Percentiles rank a stretch among this genome's conserved stretches.
These are phyloP conservation scores for Leucoraja ocellata DNA, from an alignment of 2,797 vertebrate genomes.

Conservation along the genomic window DNA sequence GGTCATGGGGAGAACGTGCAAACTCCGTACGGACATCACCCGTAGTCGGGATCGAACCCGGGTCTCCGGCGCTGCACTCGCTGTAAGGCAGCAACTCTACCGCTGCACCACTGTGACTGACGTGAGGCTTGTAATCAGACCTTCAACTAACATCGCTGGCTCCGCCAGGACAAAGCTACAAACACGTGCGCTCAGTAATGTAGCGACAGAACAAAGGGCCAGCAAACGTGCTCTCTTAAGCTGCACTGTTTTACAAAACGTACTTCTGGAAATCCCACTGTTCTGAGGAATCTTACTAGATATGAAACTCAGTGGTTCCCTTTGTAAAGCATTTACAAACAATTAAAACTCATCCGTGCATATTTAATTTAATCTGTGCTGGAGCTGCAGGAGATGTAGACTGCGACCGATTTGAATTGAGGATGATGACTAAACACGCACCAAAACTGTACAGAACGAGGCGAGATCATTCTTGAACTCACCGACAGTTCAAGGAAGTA, in stretches of 20 bases:
- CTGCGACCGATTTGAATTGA: conserved; percentile 6
- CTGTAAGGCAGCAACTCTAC: too few species aligned
- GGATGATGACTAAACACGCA: neutral
- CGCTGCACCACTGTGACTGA: too few species aligned
- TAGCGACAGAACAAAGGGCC: conserved; percentile 7
- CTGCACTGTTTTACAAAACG: conserved; percentile 17
- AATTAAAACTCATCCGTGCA: conserved; percentile 32
- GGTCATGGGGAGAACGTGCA: too few species aligned
- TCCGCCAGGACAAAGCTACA: conserved; percentile 8
- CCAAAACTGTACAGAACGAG: neutral
- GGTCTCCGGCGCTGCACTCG: too few species aligned
- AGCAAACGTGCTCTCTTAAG: neutral
- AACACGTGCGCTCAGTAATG: neutral
- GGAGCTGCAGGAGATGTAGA: conserved; percentile 22
- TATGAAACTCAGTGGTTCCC: conserved; percentile 32
- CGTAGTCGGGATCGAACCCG: too few species aligned
- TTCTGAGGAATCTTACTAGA: conserved; percentile 28
- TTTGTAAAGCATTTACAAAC: conserved; percentile 38
- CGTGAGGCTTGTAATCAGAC: conserved; percentile 22
- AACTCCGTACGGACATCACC: too few species aligned
- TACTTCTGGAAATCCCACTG: conserved; percentile 23
- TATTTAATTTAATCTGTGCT: conserved; percentile 35
- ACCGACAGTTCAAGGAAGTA: neutral
- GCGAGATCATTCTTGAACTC: neutral
- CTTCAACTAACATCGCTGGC: neutral